Percentiles rank a stretch among this genome's conserved stretches.
Conservation (phyloP, 2,113 vertebrate genomes). For the Cyprinodon variegatus region DNA sequence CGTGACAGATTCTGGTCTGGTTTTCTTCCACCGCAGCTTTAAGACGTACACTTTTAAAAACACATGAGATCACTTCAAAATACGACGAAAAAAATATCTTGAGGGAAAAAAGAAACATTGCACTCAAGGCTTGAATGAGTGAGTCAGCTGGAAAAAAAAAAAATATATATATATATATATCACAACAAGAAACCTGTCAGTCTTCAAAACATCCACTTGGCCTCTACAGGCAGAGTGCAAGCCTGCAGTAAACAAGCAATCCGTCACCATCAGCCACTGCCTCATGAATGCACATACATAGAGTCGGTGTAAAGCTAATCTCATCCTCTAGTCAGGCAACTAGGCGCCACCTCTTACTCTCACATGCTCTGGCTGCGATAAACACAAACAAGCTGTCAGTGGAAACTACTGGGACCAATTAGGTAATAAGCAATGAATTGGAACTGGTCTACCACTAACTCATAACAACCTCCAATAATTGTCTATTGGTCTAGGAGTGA, state of each 20-base stretch:
- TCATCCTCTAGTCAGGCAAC: conserved; percentile 14
- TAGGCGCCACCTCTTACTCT: conserved; percentile 6
- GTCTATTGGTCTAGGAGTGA: conserved; percentile 13
- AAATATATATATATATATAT: conserved; percentile 8
- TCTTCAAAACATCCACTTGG: conserved; percentile 22
- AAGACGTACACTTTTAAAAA: not conserved
- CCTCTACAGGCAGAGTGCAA: conserved; percentile 26
- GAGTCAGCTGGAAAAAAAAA: too few species aligned
- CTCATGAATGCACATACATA: conserved; percentile 28
- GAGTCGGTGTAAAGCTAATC: conserved; percentile 11
- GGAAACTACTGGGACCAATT: conserved; percentile 65
- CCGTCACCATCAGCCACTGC: conserved; percentile 43
- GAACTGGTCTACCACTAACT: conserved; percentile 52
- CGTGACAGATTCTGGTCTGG: not conserved
- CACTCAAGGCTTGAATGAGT: not conserved
- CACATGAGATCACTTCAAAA: not conserved
- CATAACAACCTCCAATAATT: conserved; percentile 58
- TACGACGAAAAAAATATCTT: not conserved
- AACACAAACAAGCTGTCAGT: conserved; percentile 55
- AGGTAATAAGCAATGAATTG: conserved; percentile 49
- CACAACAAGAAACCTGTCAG: conserved; percentile 32
- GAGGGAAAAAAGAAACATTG: not conserved
- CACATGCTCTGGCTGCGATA: conserved; percentile 17
- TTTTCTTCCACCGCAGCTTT: not conserved
- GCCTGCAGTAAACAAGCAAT: conserved; percentile 33